Conservation (phyloP, 2,888 invertebrate genomes). For the Drosophila glabriapex region DNA sequence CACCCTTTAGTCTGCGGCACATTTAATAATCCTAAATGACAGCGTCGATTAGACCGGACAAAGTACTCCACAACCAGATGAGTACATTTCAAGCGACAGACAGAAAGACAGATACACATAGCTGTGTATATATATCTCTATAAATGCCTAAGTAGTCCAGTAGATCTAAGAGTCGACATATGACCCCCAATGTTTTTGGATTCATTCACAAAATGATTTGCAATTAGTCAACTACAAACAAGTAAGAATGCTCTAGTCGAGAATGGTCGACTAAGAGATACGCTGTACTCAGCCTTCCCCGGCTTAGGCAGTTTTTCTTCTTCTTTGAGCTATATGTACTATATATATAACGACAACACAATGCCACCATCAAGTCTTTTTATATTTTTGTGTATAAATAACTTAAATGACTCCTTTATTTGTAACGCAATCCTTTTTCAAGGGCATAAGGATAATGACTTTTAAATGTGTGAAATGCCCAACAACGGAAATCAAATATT, state of each 20-base stretch:
- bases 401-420: neutral
- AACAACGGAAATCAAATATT: neutral
- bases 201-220: conserved; percentile 65
- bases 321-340: neutral
- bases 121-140: neutral
- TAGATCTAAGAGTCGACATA: neutral
- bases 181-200: neutral
- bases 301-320: neutral
- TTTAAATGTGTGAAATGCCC: neutral
- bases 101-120: neutral
- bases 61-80: neutral
- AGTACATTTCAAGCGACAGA: neutral
- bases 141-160: neutral
- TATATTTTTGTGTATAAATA: neutral
- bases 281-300: neutral
- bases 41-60: conserved; percentile 25
- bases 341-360: neutral
- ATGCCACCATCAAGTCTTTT: neutral
- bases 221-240: conserved; percentile 36
- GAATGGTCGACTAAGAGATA: neutral
- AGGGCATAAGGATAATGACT: neutral
- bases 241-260: no score
- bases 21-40: conserved; percentile 27
- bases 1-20: conserved; percentile 11
- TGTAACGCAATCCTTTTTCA: neutral